Conservation (phyloP, 2,113 vertebrate species). For the Halcyon malimbica region DNA sequence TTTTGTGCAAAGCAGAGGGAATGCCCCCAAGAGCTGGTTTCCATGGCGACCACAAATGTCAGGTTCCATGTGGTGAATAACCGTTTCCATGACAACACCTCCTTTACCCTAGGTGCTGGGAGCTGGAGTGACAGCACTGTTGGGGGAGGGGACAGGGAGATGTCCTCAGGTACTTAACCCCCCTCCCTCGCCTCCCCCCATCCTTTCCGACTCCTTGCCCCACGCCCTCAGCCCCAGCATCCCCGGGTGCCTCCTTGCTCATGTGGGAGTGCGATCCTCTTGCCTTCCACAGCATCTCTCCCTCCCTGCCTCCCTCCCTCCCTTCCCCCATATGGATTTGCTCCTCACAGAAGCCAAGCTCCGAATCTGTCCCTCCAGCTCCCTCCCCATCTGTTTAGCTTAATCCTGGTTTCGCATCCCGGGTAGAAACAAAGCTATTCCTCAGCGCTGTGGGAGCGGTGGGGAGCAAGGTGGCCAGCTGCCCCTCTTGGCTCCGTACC, state of each 20-base stretch:
- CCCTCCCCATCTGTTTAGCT: slow-evolving; percentile 29
- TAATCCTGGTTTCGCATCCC: not conserved
- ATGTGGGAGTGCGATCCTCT: not conserved
- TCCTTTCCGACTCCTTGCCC: not conserved
- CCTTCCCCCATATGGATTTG: not conserved
- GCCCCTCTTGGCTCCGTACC: not conserved
- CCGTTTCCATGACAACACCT: slow-evolving; percentile 79
- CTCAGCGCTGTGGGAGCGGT: not conserved
- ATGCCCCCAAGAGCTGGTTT: slow-evolving; percentile 81
- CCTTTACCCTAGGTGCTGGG: slow-evolving; percentile 78
- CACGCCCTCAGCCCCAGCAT: not conserved
- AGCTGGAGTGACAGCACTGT: slow-evolving; percentile 69
- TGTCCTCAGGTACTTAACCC: slow-evolving; percentile 42
- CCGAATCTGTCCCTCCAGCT: not conserved
- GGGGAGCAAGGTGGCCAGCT: not conserved
- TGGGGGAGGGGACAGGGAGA: slow-evolving; percentile 43
- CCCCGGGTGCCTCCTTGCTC: not conserved
- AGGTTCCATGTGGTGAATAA: slow-evolving; percentile 82
- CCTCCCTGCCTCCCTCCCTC: not conserved
- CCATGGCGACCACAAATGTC: slow-evolving; percentile 82
- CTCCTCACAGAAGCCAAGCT: not conserved
- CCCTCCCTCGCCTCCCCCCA: not conserved
- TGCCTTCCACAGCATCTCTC: not conserved
- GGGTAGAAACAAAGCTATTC: not conserved
- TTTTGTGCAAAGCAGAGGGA: slow-evolving; percentile 77